Base-by-base conservation (phyloP, 2,888 invertebrate species). In the Eumacrocentrus americanus region DNA sequence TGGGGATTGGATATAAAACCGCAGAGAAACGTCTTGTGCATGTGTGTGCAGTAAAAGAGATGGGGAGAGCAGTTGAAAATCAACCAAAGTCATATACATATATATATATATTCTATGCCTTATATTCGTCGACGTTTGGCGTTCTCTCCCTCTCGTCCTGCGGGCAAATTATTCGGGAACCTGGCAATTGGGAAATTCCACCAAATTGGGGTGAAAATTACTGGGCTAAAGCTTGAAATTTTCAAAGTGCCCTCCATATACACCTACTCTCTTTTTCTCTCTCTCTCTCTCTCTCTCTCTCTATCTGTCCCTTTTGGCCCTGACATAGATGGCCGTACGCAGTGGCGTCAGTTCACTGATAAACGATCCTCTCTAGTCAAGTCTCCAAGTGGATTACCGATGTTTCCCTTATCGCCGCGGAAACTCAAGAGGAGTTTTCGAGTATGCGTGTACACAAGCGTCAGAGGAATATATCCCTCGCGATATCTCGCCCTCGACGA, bases 341-440 rank as follows among this genome's bases (percentile, higher is more conserved):
- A 61, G 63, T 61, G 57, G 64, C 65, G 66, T 67, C 67, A 65
- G 62, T 66, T 44, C 68, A 67, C 70, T 75, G 75, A 74, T 75
- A 75, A 70, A 71, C 69, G 69, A 69, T 72, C 66, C 70, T 67
- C 70, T 59, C 51, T 35, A 47, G 20, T 54, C 51, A 46, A 47
- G 20, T 54, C 60, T 63, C 55, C 53, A 67, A 67, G 64, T 65
- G 64, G 67, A 65, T 67, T 64, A 65, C 64, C 62, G 65, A 65
- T 63, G 64, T 66, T 64, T 65, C 58, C 58, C 64, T 65, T 67
- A 67, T 67, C 65, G 58, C 56, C 38, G 60, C 60, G 58, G 59
- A 60, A 50, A 57, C 51, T 60, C 59, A 48, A 58, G 68, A 71
- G 67, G 68, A 67, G 66, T 64, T 61, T 63, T 65, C 52, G 48